These are phyloP conservation scores for Pseudococcus jackbeardsleyi DNA, from an alignment of 2,888 invertebrate species.

Conservation along the genomic window DNA sequence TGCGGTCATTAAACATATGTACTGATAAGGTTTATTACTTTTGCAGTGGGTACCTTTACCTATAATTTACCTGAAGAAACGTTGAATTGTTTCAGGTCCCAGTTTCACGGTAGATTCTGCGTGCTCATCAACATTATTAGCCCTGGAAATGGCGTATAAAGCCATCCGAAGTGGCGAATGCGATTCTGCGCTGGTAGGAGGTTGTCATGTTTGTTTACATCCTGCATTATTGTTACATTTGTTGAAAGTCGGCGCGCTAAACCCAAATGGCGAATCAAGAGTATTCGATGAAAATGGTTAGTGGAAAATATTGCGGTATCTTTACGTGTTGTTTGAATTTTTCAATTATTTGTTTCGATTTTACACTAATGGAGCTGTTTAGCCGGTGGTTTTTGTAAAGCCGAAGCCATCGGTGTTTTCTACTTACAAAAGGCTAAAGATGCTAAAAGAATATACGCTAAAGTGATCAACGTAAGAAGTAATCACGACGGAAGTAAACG, in stretches of 20 bases:
- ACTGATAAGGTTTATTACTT: too few relatives aligned
- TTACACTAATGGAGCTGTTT: background rate
- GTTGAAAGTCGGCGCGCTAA: constrained; percentile 56
- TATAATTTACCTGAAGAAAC: background rate
- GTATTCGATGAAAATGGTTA: constrained; percentile 60
- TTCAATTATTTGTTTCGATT: background rate
- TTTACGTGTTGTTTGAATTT: too few relatives aligned
- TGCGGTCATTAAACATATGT: too few relatives aligned
- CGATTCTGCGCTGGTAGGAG: constrained; percentile 63
- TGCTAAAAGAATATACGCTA: constrained; percentile 66
- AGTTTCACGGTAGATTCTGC: constrained; percentile 59
- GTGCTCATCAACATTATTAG: constrained; percentile 56
- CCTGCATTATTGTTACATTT: constrained; percentile 57
- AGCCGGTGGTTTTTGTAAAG: constrained; percentile 66
- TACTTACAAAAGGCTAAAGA: constrained; percentile 64
- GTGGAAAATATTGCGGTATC: background rate
- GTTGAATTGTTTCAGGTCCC: constrained; percentile 43
- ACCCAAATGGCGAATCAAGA: constrained; percentile 59
- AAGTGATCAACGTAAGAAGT: constrained; percentile 61
- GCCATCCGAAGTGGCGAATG: constrained; percentile 58
- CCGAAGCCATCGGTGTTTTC: constrained; percentile 66
- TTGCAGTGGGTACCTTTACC: too few relatives aligned
- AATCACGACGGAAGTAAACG: constrained; percentile 66
- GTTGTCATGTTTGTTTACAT: constrained; percentile 56
- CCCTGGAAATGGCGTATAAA: constrained; percentile 50